These are phyloP conservation scores for Palloptera scutellata DNA, from an alignment of 2,888 invertebrate genomes.

Conservation along the genomic window DNA sequence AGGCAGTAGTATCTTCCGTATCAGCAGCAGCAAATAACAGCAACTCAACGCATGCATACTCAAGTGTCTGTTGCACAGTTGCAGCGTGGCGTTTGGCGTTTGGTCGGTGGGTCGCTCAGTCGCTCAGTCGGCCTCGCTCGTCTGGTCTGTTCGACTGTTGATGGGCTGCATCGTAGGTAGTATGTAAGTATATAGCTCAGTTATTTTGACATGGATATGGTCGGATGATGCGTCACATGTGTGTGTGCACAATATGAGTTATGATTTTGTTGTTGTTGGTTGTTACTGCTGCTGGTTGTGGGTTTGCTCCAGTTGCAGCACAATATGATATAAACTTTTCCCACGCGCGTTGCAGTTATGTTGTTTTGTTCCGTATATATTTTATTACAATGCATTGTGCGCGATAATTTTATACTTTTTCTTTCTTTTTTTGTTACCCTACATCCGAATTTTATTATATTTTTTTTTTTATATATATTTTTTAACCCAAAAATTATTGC, in stretches of 20 bases:
- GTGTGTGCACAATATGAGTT: constrained; percentile 1
- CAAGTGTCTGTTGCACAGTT: constrained; percentile 8
- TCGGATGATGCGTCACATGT: neutral
- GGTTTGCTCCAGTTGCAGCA: neutral
- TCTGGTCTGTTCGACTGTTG: too few species aligned
- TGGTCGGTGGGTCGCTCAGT: too few species aligned
- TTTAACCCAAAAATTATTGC: constrained; percentile 8
- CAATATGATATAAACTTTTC: constrained; percentile 7
- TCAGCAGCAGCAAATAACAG: constrained; percentile 2
- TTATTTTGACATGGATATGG: too few species aligned
- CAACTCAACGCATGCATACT: neutral
- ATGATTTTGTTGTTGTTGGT: neutral
- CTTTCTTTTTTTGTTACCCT: neutral
- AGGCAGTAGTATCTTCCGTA: constrained; percentile 10
- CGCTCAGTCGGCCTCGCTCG: too few species aligned
- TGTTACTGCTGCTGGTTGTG: neutral
- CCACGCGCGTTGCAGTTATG: constrained; percentile 4
- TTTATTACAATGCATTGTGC: constrained; percentile 6
- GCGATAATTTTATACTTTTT: constrained; percentile 18
- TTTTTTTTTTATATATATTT: too few species aligned
- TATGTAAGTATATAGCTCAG: too few species aligned
- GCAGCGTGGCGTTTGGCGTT: neutral
- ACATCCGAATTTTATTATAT: neutral
- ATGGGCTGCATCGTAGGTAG: too few species aligned
- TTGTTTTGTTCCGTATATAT: neutral